Conservation (phyloP, 1,140 invertebrate species). For the Drosophila bifasciata region DNA sequence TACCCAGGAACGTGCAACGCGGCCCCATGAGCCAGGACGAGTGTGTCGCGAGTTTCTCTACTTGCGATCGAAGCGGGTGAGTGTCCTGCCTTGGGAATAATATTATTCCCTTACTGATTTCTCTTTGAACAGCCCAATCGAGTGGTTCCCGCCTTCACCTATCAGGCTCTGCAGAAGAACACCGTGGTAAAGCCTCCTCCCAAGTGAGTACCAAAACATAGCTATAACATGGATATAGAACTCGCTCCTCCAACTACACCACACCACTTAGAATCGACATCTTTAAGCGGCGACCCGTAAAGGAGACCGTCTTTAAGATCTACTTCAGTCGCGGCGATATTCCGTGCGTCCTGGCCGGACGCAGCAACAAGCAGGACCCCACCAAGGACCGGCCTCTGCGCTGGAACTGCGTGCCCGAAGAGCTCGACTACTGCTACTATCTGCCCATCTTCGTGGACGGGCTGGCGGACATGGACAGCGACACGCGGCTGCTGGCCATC, state of each 20-base stretch:
- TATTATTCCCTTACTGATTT: background rate
- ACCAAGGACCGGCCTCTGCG: slow-evolving; percentile 65
- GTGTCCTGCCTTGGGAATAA: slow-evolving; percentile 4
- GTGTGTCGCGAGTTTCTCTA: slow-evolving; percentile 71
- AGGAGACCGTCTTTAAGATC: slow-evolving; percentile 73
- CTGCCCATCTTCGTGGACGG: slow-evolving; percentile 97
- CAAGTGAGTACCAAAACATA: slow-evolving; percentile 51
- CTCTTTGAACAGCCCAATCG: slow-evolving; percentile 69
- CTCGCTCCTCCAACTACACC: too few relatives aligned
- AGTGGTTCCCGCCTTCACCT: slow-evolving; percentile 90
- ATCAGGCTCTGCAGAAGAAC: slow-evolving; percentile 90
- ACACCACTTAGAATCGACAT: slow-evolving; percentile 60
- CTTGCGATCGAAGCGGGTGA: slow-evolving; percentile 58
- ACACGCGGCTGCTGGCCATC: slow-evolving; percentile 65
- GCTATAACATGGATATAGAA: background rate
- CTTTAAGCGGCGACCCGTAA: slow-evolving; percentile 66
- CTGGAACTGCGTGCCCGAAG: slow-evolving; percentile 84
- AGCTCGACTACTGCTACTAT: slow-evolving; percentile 96
- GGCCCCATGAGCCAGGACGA: slow-evolving; percentile 65
- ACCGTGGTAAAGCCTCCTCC: slow-evolving; percentile 88
- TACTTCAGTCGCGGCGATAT: slow-evolving; percentile 80
- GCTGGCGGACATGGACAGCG: slow-evolving; percentile 65
- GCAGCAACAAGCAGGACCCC: slow-evolving; percentile 64
- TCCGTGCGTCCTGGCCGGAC: slow-evolving; percentile 58
- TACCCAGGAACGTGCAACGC: slow-evolving; percentile 56